Conservation (phyloP, 2,888 invertebrate species). For the Macaria notata region DNA sequence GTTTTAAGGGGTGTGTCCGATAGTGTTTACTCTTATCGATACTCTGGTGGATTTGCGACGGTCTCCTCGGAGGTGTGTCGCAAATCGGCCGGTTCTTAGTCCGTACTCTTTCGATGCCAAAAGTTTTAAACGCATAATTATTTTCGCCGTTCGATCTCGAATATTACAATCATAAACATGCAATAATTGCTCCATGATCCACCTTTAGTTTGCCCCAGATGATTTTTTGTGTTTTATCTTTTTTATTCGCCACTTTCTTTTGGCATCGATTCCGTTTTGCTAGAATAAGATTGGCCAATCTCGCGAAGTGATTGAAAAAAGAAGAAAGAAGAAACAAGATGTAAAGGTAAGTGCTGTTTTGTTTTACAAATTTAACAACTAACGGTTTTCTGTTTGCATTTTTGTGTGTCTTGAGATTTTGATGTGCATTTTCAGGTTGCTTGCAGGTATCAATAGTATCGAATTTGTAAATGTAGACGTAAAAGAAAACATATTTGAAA, state of each 20-base stretch:
- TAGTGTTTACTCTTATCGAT: conserved; percentile 70
- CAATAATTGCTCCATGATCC: conserved; percentile 69
- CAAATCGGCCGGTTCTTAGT: conserved; percentile 59
- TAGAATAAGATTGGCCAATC: conserved; percentile 77
- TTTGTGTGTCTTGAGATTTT: conserved; percentile 54
- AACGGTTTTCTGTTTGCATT: conserved; percentile 54
- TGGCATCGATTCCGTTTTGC: conserved; percentile 57
- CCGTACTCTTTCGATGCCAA: conserved; percentile 67
- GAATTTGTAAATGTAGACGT: too few species aligned
- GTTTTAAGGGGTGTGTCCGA: conserved; percentile 67
- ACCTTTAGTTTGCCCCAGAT: conserved; percentile 47
- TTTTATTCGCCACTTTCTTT: conserved; percentile 59
- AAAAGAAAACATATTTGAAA: too few species aligned
- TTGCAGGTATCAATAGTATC: conserved; percentile 75
- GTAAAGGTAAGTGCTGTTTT: conserved; percentile 65
- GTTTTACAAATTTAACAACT: conserved; percentile 49
- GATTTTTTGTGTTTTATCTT: conserved; percentile 34
- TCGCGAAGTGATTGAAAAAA: conserved; percentile 50
- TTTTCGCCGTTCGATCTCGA: conserved; percentile 57
- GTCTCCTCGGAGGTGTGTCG: conserved; percentile 43
- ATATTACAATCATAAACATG: conserved; percentile 67
- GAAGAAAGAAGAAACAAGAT: conserved; percentile 48
- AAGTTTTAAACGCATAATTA: conserved; percentile 61
- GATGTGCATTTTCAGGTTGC: conserved; percentile 70
- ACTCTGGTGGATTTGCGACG: conserved; percentile 48